phyloP scores from a whole-genome alignment of 2,888 invertebrate species.

The Melieria crassipennis region DNA sequence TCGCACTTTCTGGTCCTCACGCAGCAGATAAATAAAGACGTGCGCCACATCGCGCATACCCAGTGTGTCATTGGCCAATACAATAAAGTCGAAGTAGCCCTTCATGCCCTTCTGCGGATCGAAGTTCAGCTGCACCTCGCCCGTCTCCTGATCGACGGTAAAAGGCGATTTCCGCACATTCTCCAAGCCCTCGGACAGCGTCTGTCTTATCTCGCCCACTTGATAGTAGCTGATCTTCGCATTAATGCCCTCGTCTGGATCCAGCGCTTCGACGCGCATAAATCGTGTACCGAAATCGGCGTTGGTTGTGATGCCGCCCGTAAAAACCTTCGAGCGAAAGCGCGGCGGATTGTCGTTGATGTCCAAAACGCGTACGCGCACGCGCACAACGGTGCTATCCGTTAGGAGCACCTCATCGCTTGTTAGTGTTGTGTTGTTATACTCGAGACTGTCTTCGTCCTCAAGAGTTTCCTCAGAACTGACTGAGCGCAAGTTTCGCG shows the following conservation, averaged over 20 bases:
- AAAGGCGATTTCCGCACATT: conserved; percentile 83
- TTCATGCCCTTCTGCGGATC: conserved; percentile 97
- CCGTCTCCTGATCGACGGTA: conserved; percentile 82
- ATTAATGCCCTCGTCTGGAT: conserved; percentile 80
- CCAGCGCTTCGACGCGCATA: conserved; percentile 83
- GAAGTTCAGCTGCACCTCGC: conserved; percentile 88
- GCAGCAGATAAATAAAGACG: conserved; percentile 89
- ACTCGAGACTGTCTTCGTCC: background rate
- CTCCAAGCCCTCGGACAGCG: conserved; percentile 85
- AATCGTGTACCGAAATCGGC: conserved; percentile 90
- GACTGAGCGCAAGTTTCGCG: conserved; percentile 48
- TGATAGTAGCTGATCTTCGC: conserved; percentile 81
- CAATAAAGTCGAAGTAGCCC: conserved; percentile 94
- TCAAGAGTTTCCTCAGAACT: conserved; percentile 11
- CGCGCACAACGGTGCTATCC: conserved; percentile 77
- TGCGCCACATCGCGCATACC: conserved; percentile 84
- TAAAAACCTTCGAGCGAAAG: conserved; percentile 84
- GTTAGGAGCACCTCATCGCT: conserved; percentile 52
- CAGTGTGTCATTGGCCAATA: conserved; percentile 85
- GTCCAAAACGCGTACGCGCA: conserved; percentile 79
- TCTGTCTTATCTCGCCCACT: conserved; percentile 82
- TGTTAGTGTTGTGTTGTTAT: conserved; percentile 7
- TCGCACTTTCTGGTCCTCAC: conserved; percentile 92
- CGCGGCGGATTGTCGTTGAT: conserved; percentile 91
- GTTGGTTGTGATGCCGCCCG: conserved; percentile 93